Conservation (phyloP, 2,888 invertebrate species). For the Tenthredo distinguenda region DNA sequence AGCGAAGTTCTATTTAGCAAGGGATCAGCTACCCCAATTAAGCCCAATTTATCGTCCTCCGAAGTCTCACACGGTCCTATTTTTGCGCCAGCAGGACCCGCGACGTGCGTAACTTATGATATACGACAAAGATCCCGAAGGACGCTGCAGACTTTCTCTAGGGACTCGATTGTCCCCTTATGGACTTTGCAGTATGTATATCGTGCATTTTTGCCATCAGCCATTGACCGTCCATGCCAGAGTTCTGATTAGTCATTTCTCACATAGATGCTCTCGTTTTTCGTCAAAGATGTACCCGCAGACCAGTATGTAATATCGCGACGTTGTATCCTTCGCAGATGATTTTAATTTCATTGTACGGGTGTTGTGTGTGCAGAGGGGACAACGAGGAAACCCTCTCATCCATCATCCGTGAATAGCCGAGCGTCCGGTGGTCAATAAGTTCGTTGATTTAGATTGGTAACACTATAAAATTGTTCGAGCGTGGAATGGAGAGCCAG, state of each 20-base stretch:
- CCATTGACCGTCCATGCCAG: neutral
- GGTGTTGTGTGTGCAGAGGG: neutral
- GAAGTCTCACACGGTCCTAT: constrained; percentile 38
- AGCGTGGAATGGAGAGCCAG: constrained; percentile 35
- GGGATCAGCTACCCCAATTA: constrained; percentile 52
- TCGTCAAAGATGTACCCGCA: neutral
- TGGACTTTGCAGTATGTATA: neutral
- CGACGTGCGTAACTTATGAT: constrained; percentile 32
- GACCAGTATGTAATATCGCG: neutral
- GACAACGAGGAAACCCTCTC: neutral
- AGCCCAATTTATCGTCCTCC: constrained; percentile 49
- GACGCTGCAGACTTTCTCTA: neutral
- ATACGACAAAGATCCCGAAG: constrained; percentile 23
- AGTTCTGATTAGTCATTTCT: neutral
- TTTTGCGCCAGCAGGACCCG: neutral
- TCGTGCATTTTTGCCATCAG: neutral
- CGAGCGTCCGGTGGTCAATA: constrained; percentile 13
- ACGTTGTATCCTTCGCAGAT: neutral
- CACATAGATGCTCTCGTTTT: neutral
- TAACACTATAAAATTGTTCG: constrained; percentile 19
- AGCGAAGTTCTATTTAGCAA: constrained; percentile 45
- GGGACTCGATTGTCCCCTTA: neutral
- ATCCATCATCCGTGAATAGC: constrained; percentile 40
- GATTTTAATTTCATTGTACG: constrained; percentile 19
- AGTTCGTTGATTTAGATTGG: constrained; percentile 28